Percentiles rank a stretch among this genome's conserved stretches.
phyloP scores from a whole-genome alignment of 2,113 vertebrate species.

The Oryzias woworae region DNA sequence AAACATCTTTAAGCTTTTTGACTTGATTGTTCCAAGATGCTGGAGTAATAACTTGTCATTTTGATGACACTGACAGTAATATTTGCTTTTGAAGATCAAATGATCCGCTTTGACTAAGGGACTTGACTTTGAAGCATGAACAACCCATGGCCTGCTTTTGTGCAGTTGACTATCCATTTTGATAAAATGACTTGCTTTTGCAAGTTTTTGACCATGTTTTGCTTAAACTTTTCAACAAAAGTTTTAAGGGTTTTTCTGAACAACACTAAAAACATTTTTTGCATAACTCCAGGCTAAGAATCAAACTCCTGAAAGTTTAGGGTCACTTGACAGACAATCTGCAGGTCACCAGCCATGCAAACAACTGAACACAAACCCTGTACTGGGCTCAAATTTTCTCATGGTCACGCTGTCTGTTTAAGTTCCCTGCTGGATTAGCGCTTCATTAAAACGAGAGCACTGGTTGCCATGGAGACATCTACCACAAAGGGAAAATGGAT shows the following conservation, averaged over 20 bases:
- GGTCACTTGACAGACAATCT: constrained; percentile 47
- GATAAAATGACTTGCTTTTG: too few relatives aligned
- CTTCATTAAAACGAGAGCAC: constrained; percentile 54
- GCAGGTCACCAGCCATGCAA: constrained; percentile 15
- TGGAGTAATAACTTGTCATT: too few relatives aligned
- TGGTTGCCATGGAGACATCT: constrained; percentile 61
- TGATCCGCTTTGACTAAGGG: too few relatives aligned
- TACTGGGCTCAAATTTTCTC: constrained; percentile 37
- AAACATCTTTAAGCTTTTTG: too few relatives aligned
- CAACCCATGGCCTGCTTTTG: too few relatives aligned
- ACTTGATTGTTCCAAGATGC: too few relatives aligned
- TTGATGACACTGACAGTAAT: too few relatives aligned
- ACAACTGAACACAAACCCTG: constrained; percentile 1
- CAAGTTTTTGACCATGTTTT: too few relatives aligned
- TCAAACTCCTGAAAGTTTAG: constrained; percentile 20
- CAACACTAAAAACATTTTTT: constrained; percentile 37
- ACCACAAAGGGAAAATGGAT: constrained; percentile 42
- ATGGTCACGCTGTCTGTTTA: constrained; percentile 50
- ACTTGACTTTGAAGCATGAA: too few relatives aligned
- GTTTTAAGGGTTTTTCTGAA: constrained; percentile 38
- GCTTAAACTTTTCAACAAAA: not conserved
- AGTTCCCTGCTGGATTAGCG: constrained; percentile 50
- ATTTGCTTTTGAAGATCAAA: too few relatives aligned
- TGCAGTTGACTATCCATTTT: too few relatives aligned
- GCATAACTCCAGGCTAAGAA: constrained; percentile 39